Evolutionary conservation across 2,888 invertebrate genomes (phyloP).

Genomic region (Lepidocyrtoides sp.): DNA sequence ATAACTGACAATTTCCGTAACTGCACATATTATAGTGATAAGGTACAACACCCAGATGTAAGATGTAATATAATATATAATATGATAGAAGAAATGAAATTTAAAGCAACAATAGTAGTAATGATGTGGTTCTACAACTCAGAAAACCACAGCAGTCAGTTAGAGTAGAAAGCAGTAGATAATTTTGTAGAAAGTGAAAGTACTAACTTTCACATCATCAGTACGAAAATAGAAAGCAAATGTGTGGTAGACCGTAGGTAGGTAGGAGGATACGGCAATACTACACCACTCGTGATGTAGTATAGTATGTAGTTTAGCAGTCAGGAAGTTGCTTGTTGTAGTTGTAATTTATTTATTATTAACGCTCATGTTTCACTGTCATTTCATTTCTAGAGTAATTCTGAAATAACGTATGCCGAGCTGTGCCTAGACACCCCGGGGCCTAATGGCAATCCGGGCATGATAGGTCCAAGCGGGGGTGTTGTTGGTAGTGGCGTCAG

Average conservation of each 20-base stretch:
- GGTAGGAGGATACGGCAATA: background rate
- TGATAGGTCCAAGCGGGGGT: slow-evolving; percentile 84
- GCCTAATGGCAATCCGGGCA: slow-evolving; percentile 86
- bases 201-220: background rate
- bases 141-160: slow-evolving; percentile 17
- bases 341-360: slow-evolving; percentile 73
- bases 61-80: background rate
- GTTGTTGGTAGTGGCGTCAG: slow-evolving; percentile 74
- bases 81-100: slow-evolving; percentile 27
- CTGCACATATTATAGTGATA: slow-evolving; percentile 85
- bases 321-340: slow-evolving; percentile 55
- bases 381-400: slow-evolving; percentile 86
- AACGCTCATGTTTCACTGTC: slow-evolving; percentile 67
- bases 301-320: background rate
- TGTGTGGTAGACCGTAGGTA: background rate
- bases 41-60: slow-evolving; percentile 75
- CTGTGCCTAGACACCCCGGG: slow-evolving; percentile 88
- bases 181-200: slow-evolving; percentile 1
- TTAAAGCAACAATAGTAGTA: slow-evolving; percentile 8
- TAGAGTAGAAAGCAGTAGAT: background rate
- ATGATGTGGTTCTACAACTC: background rate
- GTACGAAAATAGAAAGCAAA: slow-evolving; percentile 1
- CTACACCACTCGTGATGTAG: background rate
- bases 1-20: slow-evolving; percentile 85
- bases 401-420: slow-evolving; percentile 90